Conservation (phyloP, 2,888 invertebrate genomes). For the Spisula solida region DNA sequence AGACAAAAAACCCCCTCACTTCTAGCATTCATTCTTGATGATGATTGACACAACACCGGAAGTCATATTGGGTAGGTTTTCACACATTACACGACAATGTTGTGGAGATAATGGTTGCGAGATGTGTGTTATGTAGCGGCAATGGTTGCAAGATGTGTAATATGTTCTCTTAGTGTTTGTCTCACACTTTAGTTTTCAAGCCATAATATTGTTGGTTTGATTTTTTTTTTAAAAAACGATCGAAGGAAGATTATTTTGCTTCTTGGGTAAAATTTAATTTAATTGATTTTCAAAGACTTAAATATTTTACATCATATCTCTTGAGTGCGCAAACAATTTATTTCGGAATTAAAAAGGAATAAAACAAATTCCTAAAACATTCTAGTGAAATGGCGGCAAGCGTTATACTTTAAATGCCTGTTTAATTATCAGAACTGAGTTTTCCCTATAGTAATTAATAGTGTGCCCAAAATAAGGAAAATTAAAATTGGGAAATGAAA, state of each 20-base stretch:
- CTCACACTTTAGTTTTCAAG: too few species aligned
- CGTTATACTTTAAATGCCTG: not conserved
- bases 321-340: not conserved
- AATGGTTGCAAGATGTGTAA: too few species aligned
- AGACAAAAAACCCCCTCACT: too few species aligned
- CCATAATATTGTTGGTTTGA: too few species aligned
- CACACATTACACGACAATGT: too few species aligned
- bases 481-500: slow-evolving; percentile 18
- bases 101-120: too few species aligned
- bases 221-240: not conserved
- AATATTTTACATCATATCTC: slow-evolving; percentile 20
- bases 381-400: not conserved
- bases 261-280: not conserved
- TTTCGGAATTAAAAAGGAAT: slow-evolving; percentile 7
- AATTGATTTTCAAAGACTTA: slow-evolving; percentile 19
- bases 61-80: too few species aligned
- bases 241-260: not conserved
- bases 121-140: too few species aligned
- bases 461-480: slow-evolving; percentile 5
- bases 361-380: slow-evolving; percentile 5
- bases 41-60: too few species aligned
- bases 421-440: not conserved
- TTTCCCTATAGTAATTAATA: slow-evolving; percentile 22
- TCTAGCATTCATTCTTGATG: too few species aligned
- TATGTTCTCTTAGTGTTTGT: too few species aligned